Percentiles rank a stretch among this genome's conserved stretches.
Evolutionary conservation across 1,140 invertebrate species (phyloP).

Genomic region (Vanessa tameamea): DNA sequence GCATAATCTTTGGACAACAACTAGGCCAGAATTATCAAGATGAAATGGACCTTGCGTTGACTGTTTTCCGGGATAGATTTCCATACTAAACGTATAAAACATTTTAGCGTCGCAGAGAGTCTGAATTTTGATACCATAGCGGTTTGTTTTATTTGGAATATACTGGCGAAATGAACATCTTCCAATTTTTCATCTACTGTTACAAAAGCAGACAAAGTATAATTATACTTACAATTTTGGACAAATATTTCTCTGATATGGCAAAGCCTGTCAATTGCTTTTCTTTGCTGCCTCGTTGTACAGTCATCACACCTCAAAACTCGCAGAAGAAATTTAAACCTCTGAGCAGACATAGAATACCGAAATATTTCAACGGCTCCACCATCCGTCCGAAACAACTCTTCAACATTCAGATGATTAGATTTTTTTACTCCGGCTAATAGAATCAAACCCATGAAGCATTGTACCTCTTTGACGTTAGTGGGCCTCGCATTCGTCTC

Average conservation of each 20-base stretch:
- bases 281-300: conserved; percentile 12
- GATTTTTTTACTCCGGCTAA: conserved; percentile 7
- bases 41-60: not conserved
- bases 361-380: conserved; percentile 11
- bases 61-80: conserved; percentile 4
- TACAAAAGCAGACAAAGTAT: too few relatives aligned
- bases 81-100: conserved; percentile 2
- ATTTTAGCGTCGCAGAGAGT: conserved; percentile 5
- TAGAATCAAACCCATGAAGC: conserved; percentile 15
- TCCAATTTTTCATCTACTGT: too few relatives aligned
- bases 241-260: conserved; percentile 12
- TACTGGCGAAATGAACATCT: too few relatives aligned
- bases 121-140: not conserved
- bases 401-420: conserved; percentile 9
- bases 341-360: conserved; percentile 9
- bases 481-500: conserved; percentile 13
- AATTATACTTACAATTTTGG: too few relatives aligned
- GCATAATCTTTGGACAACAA: not conserved
- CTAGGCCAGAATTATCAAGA: too few relatives aligned
- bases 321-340: conserved; percentile 15
- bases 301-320: conserved; percentile 10
- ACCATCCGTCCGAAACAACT: conserved; percentile 10
- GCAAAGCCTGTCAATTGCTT: conserved; percentile 8
- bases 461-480: conserved; percentile 19
- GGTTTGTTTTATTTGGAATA: too few relatives aligned